Evolutionary conservation across 1,140 invertebrate genomes (phyloP), one percentile per base, ranked within the genome.

Genomic region (Orchestia grillus): DNA sequence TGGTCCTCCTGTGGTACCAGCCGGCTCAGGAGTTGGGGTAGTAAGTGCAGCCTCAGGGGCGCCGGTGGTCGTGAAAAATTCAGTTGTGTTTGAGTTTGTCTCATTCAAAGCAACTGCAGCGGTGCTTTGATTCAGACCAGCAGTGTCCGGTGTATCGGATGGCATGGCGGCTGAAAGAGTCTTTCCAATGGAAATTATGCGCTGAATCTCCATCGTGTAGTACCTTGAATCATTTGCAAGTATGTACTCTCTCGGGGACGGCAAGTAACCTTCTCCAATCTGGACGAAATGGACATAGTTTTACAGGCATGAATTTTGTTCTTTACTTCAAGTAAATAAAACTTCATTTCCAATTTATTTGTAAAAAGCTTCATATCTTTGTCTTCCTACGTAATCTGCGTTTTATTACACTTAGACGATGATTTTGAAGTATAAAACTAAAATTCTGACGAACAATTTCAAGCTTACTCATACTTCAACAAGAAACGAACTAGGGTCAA

Each of bases 231-330:
- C 92, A 44, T 94, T 94, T 4, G 92, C 6, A 44, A 94, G 44
- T 3, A 94, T 94, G 44, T 94, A 94, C 44, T 94, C 92, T 44
- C 92, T 42, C 4, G 92, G 92, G 11, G 92, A 94, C 43, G 92
- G 92, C 44, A 94, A n/a, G 92, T 94, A 94, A n/a, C 92, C 92
- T 94, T 94, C 92, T 11, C 92, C 92, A 11, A 94, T 45, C 92
- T 94, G 92, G 23, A 36, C 8, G 28, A 77, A 77, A 77, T 23
- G 19, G 62, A 77, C 11, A 36, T 77, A 23, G 15, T 1, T 77
- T 53, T 53, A 8, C 47, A 53, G 19, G n/a, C n/a, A n/a, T n/a
- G n/a, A n/a, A n/a, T 19, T 19, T 53, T 53, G 19, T 53, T 53
- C 19, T 53, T 53, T 53, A 8, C 47, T 77, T 15, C 62, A 77